Evolutionary conservation across 2,888 invertebrate species (phyloP), one percentile per base, ranked within the genome.

Genomic region (Anaspis maculata): DNA sequence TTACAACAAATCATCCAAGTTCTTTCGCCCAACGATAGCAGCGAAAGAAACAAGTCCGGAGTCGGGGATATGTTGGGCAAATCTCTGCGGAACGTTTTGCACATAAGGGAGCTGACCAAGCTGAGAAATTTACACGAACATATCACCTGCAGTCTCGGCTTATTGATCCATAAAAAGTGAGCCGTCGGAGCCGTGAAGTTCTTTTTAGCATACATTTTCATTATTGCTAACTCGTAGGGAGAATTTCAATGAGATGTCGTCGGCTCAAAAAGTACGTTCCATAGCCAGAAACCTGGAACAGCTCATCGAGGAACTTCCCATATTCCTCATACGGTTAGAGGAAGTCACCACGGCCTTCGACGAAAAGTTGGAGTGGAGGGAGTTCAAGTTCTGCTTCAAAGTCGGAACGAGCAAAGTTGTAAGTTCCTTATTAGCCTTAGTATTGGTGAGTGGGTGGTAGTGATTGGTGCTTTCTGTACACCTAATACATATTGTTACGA

Each of bases 391-490:
- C 56, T 74, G 73, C 48, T 73, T 76, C 45, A 75, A 74, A 62
- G 64, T 74, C 25, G 74, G 72, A 14, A 74, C 74, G 13, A 77
- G 77, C 41, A 78, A 78, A 73, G 74, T 79, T 48, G 79, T 79
- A 63, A 67, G 73, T 66, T 16, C 14, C 21, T 38, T 11, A 7
- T n/a, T n/a, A n/a, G 15, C 13, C n/a, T 27, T 15, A 25, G 6
- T 19, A 19, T 9, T 19, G 21, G 6, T 9, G 6, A 7, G 9
- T 19, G 21, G 21, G 9, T 19, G 9, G 6, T 19, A 19, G 19
- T n/a, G n/a, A n/a, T n/a, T n/a, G n/a, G n/a, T n/a, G n/a, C n/a
- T n/a, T n/a, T n/a, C n/a, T n/a, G n/a, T n/a, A n/a, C n/a, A n/a
- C n/a, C n/a, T n/a, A n/a, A n/a, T n/a, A n/a, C n/a, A n/a, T n/a